Base-by-base conservation (phyloP, 2,113 vertebrate genomes). In the Cyrtonyx montezumae region DNA sequence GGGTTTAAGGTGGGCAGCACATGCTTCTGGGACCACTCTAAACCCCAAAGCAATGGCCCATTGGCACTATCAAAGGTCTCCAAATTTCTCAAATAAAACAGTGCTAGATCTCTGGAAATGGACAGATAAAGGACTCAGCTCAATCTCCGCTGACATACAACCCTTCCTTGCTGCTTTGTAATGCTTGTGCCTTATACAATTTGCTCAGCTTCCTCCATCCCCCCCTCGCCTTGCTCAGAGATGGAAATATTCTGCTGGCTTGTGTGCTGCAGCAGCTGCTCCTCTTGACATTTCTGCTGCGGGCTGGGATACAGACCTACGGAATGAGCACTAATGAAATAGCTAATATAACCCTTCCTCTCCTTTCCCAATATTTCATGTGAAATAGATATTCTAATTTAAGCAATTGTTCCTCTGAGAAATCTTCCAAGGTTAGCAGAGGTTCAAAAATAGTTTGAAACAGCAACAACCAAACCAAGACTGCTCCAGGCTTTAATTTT, bases 261-360 rank as follows among this genome's bases (percentile, higher is more conserved):
- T 66, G 55, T 67, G 65, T n/a, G 75, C 63, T 79, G 65, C 6
- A 87, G 92, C 93, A 94, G 95, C 87, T 95, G 87, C 79, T 96
- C 25, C 87, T 95, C 94, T 91, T 91, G 92, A 95, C 75, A 87
- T 95, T 94, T 94, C 84, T 96, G 89, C 89, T 95, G 89, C 75
- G 89, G 95, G 75, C 91, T 89, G 84, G 75, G 71, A 92, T 59
- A 94, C 78, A 93, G 89, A 91, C 75, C 87, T 53, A 45, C 81
- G 84, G 75, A 81, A 45, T 68, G 56, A 79, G 66, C 65, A 82
- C 87, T 96, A 93, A 93, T 77, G 91, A 91, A 95, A 94, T 32
- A 92, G 81, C 84, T 92, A 89, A 93, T 93, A 89, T 61, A 93
- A 96, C 71, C 89, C 76, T 93, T 95, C 88, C 75, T 93, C 88